These are phyloP conservation scores for Smithornis capensis DNA, from an alignment of 2,113 vertebrate species.

Conservation along the genomic window DNA sequence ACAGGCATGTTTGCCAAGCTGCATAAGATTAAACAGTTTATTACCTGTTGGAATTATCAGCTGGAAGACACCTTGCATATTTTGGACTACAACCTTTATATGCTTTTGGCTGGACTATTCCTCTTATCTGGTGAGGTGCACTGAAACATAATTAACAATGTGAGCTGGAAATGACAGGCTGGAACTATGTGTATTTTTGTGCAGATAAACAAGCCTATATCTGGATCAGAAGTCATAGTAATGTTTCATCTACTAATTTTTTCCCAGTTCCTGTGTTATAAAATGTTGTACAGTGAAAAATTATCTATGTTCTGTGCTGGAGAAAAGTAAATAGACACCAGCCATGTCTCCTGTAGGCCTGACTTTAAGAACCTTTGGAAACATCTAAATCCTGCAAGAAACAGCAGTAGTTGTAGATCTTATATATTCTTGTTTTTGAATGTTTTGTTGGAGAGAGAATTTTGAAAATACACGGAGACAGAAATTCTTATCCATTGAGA, in stretches of 20 bases:
- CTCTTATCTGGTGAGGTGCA: constrained; percentile 14
- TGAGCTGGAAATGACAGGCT: background rate
- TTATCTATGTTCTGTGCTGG: background rate
- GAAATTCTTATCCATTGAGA: background rate
- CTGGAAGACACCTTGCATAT: constrained; percentile 20
- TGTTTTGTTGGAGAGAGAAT: background rate
- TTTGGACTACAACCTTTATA: constrained; percentile 36
- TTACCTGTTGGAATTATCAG: constrained; percentile 53
- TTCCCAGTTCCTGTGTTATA: background rate
- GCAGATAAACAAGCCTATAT: background rate
- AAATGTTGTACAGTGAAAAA: background rate
- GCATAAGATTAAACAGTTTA: constrained; percentile 36
- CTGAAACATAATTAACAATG: constrained; percentile 8
- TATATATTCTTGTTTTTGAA: background rate
- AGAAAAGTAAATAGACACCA: background rate
- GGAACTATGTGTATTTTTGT: background rate
- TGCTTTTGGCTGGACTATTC: background rate
- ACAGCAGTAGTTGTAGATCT: background rate
- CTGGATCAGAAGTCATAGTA: background rate
- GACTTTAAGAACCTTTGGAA: background rate
- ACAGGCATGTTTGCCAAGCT: constrained; percentile 9
- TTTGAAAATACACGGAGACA: background rate
- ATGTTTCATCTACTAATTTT: background rate
- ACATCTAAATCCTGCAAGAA: background rate
- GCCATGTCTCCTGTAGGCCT: background rate